These are phyloP conservation scores for Himantopus leucocephalus DNA, from an alignment of 2,113 vertebrate species.

Conservation along the genomic window DNA sequence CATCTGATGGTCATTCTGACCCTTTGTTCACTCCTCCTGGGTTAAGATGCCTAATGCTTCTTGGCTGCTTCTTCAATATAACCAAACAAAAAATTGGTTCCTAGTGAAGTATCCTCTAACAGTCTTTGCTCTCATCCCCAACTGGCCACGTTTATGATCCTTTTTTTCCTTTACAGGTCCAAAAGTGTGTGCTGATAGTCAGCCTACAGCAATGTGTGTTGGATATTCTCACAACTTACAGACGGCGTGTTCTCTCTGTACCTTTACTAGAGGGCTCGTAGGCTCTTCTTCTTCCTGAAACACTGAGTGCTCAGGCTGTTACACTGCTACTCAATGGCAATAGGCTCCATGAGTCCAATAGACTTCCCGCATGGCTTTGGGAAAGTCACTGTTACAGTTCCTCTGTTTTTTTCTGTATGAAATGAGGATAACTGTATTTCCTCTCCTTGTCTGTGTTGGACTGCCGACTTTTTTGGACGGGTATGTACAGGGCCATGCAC, in stretches of 20 bases:
- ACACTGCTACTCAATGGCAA: not conserved
- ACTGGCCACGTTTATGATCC: not conserved
- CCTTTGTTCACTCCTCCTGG: not conserved
- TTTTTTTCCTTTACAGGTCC: not conserved
- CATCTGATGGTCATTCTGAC: not conserved
- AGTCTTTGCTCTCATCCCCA: not conserved
- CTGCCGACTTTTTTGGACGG: not conserved
- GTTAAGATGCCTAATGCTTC: not conserved
- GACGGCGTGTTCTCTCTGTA: not conserved
- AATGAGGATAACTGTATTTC: not conserved
- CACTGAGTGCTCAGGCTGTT: not conserved
- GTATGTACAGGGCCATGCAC: not conserved
- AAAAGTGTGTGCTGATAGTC: not conserved
- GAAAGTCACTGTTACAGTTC: not conserved
- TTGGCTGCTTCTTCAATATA: not conserved
- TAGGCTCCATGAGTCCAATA: not conserved
- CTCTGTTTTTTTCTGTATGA: not conserved
- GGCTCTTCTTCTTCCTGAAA: not conserved
- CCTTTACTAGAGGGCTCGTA: rapidly evolving
- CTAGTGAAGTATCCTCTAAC: not conserved
- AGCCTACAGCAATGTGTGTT: rapidly evolving
- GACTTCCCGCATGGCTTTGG: not conserved
- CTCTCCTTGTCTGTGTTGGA: not conserved
- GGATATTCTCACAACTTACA: not conserved
- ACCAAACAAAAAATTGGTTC: not conserved